Evolutionary conservation across 2,797 vertebrate genomes (phyloP).

Genomic region (Channallabes apus): DNA sequence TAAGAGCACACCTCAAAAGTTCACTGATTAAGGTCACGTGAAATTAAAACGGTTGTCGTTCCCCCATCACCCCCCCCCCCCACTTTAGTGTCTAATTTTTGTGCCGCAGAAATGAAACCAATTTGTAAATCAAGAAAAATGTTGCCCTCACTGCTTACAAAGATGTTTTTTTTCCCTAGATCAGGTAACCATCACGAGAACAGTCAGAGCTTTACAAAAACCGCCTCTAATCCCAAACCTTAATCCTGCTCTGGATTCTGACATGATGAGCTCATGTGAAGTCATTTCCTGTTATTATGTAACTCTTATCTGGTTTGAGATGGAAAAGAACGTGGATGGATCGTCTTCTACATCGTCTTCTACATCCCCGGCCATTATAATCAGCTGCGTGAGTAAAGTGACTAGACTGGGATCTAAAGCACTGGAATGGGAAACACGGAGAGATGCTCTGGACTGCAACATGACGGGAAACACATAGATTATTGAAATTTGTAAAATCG

Average conservation of each 20-base stretch:
- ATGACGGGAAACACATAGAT: too few species aligned
- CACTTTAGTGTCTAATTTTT: neutral
- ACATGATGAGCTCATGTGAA: constrained; percentile 7
- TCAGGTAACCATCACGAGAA: neutral
- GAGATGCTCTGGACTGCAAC: neutral
- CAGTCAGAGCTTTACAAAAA: neutral
- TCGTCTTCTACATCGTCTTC: neutral
- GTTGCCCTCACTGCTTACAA: neutral
- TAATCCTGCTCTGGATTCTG: constrained; percentile 7
- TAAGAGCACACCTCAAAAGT: neutral
- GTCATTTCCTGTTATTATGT: constrained; percentile 24
- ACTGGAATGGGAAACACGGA: neutral
- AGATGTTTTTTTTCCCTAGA: neutral
- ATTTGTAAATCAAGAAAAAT: neutral
- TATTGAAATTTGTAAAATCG: too few species aligned
- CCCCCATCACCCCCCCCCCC: too few species aligned
- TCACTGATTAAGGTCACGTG: neutral
- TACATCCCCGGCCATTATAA: neutral
- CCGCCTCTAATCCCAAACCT: neutral
- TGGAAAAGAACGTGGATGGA: constrained; percentile 20
- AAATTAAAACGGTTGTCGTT: neutral
- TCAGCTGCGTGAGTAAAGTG: too few species aligned
- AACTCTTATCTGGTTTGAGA: neutral
- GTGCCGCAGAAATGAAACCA: neutral
- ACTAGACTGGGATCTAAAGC: neutral